Conservation (phyloP, 1,140 invertebrate genomes). For the Penaeus japonicus region DNA sequence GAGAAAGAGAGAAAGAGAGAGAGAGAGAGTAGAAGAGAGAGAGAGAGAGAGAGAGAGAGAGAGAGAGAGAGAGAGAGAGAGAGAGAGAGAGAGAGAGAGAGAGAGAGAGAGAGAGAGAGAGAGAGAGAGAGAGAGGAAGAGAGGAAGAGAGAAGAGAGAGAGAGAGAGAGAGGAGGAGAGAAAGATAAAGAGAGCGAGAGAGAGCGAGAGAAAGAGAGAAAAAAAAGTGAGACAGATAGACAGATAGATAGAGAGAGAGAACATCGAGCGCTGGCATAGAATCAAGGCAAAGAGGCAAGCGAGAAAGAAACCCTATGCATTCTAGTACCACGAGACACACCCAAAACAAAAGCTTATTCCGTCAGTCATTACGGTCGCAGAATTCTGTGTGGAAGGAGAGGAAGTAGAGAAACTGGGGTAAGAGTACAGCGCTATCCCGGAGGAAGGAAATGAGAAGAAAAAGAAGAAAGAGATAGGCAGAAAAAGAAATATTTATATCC, state of each 20-base stretch:
- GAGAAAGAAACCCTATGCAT: too few species aligned
- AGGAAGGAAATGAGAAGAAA: not conserved
- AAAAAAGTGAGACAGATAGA: not conserved
- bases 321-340: too few species aligned
- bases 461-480: not conserved
- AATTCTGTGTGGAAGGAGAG: too few species aligned
- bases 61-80: not conserved
- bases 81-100: not conserved
- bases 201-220: not conserved
- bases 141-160: not conserved
- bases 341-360: too few species aligned
- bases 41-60: too few species aligned
- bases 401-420: not conserved
- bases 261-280: not conserved
- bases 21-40: too few species aligned
- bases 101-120: conserved; percentile 10
- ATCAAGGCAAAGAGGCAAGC: not conserved
- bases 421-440: not conserved
- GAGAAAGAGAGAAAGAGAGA: too few species aligned
- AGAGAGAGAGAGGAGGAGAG: not conserved
- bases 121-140: not conserved
- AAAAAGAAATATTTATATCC: too few species aligned
- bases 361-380: too few species aligned
- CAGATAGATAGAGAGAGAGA: not conserved
- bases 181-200: not conserved